Percentiles rank a stretch among this genome's conserved stretches.
Conservation (phyloP, 92 coral and sea anemone species). For the Parazoanthus darwini region DNA sequence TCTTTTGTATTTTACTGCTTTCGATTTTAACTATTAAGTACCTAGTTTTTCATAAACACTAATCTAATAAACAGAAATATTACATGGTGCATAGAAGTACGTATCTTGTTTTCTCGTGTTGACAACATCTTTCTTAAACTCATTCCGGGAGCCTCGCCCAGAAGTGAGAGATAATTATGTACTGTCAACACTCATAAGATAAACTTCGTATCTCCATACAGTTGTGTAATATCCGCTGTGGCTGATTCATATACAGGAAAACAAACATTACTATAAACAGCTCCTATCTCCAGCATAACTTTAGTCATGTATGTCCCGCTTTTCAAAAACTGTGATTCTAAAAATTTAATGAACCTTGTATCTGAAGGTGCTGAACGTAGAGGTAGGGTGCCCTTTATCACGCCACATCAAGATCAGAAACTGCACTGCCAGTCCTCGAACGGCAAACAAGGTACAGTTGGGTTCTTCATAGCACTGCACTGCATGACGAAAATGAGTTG, state of each 20-base stretch:
- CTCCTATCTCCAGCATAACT: neutral
- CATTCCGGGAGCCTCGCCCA: neutral
- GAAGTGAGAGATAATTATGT: neutral
- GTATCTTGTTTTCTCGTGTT: too few species aligned
- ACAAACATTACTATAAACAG: neutral
- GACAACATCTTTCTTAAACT: too few species aligned
- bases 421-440: conserved; percentile 51
- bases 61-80: too few species aligned
- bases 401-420: conserved; percentile 74
- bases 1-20: too few species aligned
- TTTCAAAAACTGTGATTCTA: neutral
- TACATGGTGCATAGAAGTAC: too few species aligned
- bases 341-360: neutral
- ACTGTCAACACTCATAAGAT: neutral
- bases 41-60: too few species aligned
- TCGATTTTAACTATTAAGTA: too few species aligned
- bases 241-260: neutral
- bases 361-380: conserved; percentile 55
- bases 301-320: neutral
- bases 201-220: neutral
- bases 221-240: neutral
- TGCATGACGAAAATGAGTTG: too few species aligned
- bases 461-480: too few species aligned
- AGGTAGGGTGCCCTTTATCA: conserved; percentile 70
- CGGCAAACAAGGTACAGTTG: neutral